Percentiles rank a stretch among this genome's conserved stretches.
phyloP scores from a whole-genome alignment of 2,113 vertebrate genomes.

The Vulpes ferrilata region DNA sequence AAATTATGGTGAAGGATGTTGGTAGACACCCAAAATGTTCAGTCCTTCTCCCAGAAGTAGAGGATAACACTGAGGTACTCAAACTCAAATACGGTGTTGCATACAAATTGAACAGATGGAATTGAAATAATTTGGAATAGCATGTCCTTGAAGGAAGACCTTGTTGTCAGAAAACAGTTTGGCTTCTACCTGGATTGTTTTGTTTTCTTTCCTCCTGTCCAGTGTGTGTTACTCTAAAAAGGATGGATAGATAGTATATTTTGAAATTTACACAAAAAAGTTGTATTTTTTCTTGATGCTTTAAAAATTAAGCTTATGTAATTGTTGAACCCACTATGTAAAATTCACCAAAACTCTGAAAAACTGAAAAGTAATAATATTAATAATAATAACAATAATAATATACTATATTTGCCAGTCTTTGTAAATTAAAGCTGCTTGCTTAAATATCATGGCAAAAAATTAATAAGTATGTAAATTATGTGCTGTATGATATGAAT shows the following conservation, averaged over 20 bases:
- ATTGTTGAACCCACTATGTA: not conserved
- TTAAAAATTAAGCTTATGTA: conserved; percentile 48
- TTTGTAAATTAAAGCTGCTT: conserved; percentile 65
- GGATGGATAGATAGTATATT: not conserved
- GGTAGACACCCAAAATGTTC: not conserved
- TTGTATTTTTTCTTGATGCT: conserved; percentile 4
- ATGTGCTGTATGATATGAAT: not conserved
- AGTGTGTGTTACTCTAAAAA: not conserved
- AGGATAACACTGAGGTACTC: not conserved
- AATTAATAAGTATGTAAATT: conserved; percentile 16
- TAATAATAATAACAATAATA: not conserved
- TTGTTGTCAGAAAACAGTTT: conserved; percentile 65
- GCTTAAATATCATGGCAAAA: conserved; percentile 10
- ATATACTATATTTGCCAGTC: not conserved
- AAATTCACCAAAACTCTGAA: conserved; percentile 35
- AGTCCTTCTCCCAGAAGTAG: not conserved
- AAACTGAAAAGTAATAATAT: not conserved
- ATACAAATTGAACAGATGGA: conserved; percentile 60
- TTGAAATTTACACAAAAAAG: not conserved
- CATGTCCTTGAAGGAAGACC: conserved; percentile 76
- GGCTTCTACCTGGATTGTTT: not conserved
- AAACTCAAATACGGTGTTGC: not conserved
- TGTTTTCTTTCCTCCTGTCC: not conserved
- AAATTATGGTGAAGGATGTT: conserved; percentile 20
- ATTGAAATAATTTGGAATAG: conserved; percentile 63